Percentiles rank a stretch among this genome's conserved stretches.
phyloP scores from a whole-genome alignment of 2,113 vertebrate genomes.

The Taxidea taxus region DNA sequence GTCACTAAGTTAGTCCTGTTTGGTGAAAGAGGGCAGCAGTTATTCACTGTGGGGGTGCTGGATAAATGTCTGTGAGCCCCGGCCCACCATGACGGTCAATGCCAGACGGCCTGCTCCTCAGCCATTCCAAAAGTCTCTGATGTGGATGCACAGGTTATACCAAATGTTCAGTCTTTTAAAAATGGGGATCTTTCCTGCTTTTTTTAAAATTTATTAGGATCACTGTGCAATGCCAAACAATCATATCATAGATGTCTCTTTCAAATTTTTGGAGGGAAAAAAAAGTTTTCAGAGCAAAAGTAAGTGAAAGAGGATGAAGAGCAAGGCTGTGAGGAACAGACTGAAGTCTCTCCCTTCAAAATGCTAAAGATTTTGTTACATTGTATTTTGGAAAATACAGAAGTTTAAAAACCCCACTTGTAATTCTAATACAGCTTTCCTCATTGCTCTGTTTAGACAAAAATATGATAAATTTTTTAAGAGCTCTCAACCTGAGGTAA shows the following conservation, averaged over 20 bases:
- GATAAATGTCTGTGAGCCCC: rapidly evolving
- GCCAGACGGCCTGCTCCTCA: background rate
- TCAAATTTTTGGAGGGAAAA: background rate
- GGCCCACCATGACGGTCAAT: background rate
- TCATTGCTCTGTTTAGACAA: conserved; percentile 6
- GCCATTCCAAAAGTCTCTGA: background rate
- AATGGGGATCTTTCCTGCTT: background rate
- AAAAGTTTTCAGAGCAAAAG: background rate
- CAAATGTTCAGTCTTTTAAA: background rate
- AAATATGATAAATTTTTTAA: background rate
- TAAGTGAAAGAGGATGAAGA: background rate
- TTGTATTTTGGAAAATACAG: background rate
- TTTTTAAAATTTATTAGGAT: background rate
- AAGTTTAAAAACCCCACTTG: background rate
- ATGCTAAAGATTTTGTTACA: background rate
- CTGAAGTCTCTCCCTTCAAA: background rate
- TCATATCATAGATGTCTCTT: background rate
- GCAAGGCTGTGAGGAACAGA: background rate
- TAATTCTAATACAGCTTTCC: conserved; percentile 28
- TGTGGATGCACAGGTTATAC: background rate
- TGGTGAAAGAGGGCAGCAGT: background rate
- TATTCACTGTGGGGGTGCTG: too few relatives aligned
- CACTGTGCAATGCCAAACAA: background rate
- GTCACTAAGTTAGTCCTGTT: background rate
- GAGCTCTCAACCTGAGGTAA: background rate